These are phyloP conservation scores for Alentia gelatinosa DNA, from an alignment of 2,888 invertebrate species.

Conservation along the genomic window DNA sequence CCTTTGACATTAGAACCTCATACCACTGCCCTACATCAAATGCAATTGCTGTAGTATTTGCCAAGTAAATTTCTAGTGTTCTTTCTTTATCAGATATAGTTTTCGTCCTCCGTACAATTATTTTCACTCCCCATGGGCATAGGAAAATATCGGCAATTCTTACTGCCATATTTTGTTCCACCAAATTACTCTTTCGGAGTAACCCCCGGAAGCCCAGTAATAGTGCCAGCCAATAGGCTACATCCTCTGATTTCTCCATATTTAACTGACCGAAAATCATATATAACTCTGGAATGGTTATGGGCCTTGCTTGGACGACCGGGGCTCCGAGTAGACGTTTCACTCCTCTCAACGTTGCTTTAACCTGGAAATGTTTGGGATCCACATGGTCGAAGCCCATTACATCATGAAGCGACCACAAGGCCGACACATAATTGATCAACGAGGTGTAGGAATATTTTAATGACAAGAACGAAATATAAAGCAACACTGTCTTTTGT, in stretches of 20 bases:
- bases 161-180: neutral
- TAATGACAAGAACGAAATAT: neutral
- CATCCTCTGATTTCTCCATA: neutral
- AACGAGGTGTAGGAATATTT: neutral
- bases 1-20: neutral
- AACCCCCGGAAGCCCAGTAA: neutral
- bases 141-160: neutral
- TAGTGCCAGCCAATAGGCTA: neutral
- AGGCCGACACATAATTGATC: neutral
- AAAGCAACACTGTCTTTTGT: neutral
- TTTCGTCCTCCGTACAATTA: neutral
- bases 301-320: neutral
- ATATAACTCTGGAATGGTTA: neutral
- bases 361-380: neutral
- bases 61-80: neutral
- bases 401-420: neutral
- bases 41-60: neutral
- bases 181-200: neutral
- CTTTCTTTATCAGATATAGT: neutral
- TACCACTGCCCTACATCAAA: neutral
- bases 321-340: neutral
- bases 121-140: neutral
- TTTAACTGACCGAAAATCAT: neutral
- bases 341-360: neutral
- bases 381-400: neutral